Conservation (phyloP, 2,113 vertebrate genomes). For the Chelonoidis abingdonii region DNA sequence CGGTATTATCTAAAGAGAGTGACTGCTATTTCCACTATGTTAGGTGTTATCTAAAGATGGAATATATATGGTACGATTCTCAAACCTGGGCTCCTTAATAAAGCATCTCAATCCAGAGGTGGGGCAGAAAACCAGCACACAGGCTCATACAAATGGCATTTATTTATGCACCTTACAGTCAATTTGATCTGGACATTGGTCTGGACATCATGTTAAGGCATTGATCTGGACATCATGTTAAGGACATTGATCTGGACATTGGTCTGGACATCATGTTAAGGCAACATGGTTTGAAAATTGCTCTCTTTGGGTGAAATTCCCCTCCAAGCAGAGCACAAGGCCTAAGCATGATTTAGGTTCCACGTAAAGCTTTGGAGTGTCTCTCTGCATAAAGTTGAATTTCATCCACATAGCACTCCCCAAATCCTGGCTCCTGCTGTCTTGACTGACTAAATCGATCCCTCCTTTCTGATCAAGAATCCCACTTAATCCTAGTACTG, state of each 20-base stretch:
- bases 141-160: not conserved
- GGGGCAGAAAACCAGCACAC: not conserved
- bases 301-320: not conserved
- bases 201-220: not conserved
- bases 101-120: accelerated
- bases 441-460: not conserved
- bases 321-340: not conserved
- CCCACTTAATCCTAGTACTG: not conserved
- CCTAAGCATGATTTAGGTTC: not conserved
- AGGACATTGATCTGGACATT: not conserved
- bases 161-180: not conserved
- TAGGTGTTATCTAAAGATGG: not conserved
- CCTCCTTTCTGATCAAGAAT: not conserved
- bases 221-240: not conserved
- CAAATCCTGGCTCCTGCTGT: not conserved
- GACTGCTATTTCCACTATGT: not conserved
- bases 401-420: not conserved
- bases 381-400: not conserved
- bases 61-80: not conserved
- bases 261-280: not conserved
- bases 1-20: not conserved
- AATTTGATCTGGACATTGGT: not conserved
- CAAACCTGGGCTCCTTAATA: not conserved
- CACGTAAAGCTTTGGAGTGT: accelerated
- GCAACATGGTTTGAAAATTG: not conserved